phyloP scores from a whole-genome alignment of 2,888 invertebrate species.

The Eledona agricola region DNA sequence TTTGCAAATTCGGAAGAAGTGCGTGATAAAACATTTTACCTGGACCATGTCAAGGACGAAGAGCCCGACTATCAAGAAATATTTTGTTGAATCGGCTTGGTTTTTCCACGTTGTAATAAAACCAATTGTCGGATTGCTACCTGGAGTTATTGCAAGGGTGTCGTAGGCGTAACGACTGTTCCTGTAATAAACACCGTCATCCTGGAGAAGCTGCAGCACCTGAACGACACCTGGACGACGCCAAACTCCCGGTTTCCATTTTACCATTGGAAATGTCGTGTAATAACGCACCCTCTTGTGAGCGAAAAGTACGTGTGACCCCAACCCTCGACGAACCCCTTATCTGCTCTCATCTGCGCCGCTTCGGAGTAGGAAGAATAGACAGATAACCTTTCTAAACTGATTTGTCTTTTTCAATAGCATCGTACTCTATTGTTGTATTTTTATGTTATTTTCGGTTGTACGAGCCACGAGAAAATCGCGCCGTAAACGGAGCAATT shows the following conservation, averaged over 20 bases:
- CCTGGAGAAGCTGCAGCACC: slow-evolving; percentile 12
- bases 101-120: slow-evolving; percentile 12
- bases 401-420: slow-evolving; percentile 55
- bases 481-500: slow-evolving; percentile 15
- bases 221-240: slow-evolving; percentile 14
- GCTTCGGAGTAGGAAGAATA: slow-evolving; percentile 45
- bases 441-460: slow-evolving; percentile 43
- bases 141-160: slow-evolving; percentile 18
- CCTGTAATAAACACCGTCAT: slow-evolving; percentile 26
- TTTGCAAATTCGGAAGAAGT: no score
- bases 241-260: slow-evolving; percentile 7
- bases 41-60: no score
- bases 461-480: slow-evolving; percentile 4
- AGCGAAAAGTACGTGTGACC: slow-evolving; percentile 40
- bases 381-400: slow-evolving; percentile 55
- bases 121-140: slow-evolving; percentile 7
- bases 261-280: slow-evolving; percentile 7
- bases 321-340: slow-evolving; percentile 47
- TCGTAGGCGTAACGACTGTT: slow-evolving; percentile 22
- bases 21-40: no score
- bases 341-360: slow-evolving; percentile 49
- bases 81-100: no score
- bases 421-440: slow-evolving; percentile 49
- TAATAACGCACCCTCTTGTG: slow-evolving; percentile 13
- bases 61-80: no score